Evolutionary conservation across 2,888 invertebrate genomes (phyloP).

Genomic region (Leucoma salicis): DNA sequence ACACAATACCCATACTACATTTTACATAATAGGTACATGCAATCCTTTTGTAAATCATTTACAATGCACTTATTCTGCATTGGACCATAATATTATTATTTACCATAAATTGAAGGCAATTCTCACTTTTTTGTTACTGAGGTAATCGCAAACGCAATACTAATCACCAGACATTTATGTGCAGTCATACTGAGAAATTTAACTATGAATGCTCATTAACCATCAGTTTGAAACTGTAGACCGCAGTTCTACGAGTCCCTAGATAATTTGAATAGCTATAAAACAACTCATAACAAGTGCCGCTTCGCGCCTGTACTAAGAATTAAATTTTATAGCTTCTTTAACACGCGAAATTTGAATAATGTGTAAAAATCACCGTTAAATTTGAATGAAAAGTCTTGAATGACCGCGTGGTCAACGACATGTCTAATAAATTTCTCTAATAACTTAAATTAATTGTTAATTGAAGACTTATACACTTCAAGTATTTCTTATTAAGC

Average conservation of each 20-base stretch:
- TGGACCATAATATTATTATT: no score
- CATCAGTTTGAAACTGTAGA: conserved; percentile 27
- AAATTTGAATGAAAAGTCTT: conserved; percentile 36
- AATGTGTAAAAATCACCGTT: conserved; percentile 42
- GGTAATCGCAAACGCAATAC: conserved; percentile 20
- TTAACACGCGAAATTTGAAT: conserved; percentile 58
- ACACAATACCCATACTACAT: no score
- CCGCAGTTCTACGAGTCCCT: conserved; percentile 28
- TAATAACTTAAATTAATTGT: no score
- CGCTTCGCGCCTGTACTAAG: conserved; percentile 53
- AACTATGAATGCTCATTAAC: conserved; percentile 43
- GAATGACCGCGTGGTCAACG: conserved; percentile 12
- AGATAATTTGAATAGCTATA: conserved; percentile 48
- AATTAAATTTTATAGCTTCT: conserved; percentile 58
- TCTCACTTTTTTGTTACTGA: conserved; percentile 14
- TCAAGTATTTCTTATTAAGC: no score
- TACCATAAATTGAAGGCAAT: conserved; percentile 1
- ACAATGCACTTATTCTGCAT: no score
- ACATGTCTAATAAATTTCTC: no score
- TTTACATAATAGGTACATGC: no score
- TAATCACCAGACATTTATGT: conserved; percentile 37
- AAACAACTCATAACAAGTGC: conserved; percentile 44
- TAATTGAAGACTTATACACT: no score
- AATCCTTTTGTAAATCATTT: no score
- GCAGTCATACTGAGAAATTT: conserved; percentile 37